Conservation (phyloP, 2,888 invertebrate species). For the Eumerus sabulonum region DNA sequence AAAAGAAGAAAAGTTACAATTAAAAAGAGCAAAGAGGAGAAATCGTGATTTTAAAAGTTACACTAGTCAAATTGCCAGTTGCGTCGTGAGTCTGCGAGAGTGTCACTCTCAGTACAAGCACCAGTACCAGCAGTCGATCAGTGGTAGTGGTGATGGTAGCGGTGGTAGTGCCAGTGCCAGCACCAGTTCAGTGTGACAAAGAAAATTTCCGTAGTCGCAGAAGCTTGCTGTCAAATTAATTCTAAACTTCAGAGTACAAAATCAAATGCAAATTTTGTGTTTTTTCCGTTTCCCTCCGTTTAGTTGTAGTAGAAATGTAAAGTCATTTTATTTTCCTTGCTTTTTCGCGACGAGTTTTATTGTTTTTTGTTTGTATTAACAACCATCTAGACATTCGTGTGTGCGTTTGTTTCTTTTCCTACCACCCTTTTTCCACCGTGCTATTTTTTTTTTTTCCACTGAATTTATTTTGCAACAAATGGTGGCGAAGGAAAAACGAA, state of each 20-base stretch:
- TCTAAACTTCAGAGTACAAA: constrained; percentile 14
- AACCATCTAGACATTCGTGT: too few species aligned
- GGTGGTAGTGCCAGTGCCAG: not conserved
- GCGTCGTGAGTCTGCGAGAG: constrained; percentile 29
- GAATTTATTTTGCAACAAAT: constrained; percentile 25
- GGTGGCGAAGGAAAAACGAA: constrained; percentile 37
- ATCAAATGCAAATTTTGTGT: constrained; percentile 48
- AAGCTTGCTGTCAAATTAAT: constrained; percentile 41
- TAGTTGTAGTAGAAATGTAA: constrained; percentile 49
- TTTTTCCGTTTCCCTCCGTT: not conserved
- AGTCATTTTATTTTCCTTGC: not conserved
- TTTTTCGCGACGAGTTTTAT: too few species aligned
- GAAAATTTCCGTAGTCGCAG: constrained; percentile 58
- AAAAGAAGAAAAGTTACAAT: too few species aligned
- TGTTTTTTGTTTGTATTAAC: too few species aligned
- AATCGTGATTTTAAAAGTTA: not conserved
- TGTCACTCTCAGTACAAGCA: constrained; percentile 16
- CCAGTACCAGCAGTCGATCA: constrained; percentile 44
- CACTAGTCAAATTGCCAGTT: constrained; percentile 17
- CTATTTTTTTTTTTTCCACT: too few species aligned
- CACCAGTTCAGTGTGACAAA: constrained; percentile 46
- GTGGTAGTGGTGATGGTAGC: not conserved
- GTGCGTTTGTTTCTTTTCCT: too few species aligned
- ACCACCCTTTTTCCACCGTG: too few species aligned
- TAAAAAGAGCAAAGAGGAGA: too few species aligned